These are phyloP conservation scores for Ceuthmochares aereus DNA, from an alignment of 2,113 vertebrate genomes.

Conservation along the genomic window DNA sequence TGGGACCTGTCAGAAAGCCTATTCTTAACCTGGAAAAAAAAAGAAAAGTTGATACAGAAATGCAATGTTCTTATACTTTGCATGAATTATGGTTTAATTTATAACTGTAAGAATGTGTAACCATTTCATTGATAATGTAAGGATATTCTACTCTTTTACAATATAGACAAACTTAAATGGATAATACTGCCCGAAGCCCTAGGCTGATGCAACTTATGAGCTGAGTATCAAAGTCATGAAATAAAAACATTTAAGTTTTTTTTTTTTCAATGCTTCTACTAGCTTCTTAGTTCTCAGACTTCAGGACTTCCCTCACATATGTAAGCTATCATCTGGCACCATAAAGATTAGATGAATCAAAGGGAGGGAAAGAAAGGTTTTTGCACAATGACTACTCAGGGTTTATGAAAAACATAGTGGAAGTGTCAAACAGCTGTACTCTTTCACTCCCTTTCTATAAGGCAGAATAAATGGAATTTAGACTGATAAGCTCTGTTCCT, in stretches of 20 bases:
- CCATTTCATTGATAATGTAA: not conserved
- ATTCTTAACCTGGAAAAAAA: conserved; percentile 83
- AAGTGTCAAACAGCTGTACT: not conserved
- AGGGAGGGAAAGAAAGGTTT: not conserved
- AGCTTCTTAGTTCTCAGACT: not conserved
- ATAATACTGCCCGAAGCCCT: not conserved
- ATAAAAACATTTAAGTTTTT: not conserved
- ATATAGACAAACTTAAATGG: not conserved
- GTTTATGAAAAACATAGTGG: not conserved
- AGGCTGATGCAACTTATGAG: not conserved
- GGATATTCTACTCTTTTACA: not conserved
- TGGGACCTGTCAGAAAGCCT: conserved; percentile 92
- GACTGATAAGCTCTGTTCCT: not conserved
- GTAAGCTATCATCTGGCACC: not conserved
- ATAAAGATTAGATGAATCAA: not conserved
- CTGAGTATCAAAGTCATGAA: not conserved
- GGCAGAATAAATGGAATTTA: not conserved
- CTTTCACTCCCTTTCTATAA: not conserved
- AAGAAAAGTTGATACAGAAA: not conserved
- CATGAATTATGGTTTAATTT: not conserved
- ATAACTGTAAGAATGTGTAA: not conserved
- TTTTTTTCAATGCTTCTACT: not conserved
- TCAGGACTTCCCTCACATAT: not conserved
- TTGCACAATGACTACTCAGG: not conserved
- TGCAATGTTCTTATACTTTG: not conserved